Evolutionary conservation across 2,113 vertebrate species (phyloP).

Genomic region (Polyodon spathula): DNA sequence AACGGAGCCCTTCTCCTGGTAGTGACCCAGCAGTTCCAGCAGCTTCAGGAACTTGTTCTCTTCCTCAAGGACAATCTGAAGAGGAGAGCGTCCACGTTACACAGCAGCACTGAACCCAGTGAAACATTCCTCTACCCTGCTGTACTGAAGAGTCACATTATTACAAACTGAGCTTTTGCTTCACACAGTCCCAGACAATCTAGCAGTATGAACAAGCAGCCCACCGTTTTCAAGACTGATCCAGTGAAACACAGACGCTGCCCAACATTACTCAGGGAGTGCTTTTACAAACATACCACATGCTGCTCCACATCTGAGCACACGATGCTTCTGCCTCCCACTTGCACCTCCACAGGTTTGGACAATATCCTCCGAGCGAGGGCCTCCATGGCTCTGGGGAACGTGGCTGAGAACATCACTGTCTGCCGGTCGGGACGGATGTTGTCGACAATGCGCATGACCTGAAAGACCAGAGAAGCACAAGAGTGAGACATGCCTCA

Average conservation of each 20-base stretch:
- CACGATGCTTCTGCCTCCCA: slow-evolving; percentile 91
- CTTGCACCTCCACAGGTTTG: slow-evolving; percentile 92
- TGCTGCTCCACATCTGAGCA: slow-evolving; percentile 95
- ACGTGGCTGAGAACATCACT: slow-evolving; percentile 98
- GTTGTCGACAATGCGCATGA: slow-evolving; percentile 97
- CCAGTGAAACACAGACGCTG: not conserved
- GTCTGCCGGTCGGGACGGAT: slow-evolving; percentile 93
- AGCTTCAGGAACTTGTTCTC: slow-evolving; percentile 95
- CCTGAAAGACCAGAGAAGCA: slow-evolving; percentile 43
- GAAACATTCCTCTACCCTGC: too few species aligned
- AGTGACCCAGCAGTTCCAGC: slow-evolving; percentile 88
- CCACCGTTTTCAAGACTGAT: not conserved
- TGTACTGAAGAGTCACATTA: too few species aligned
- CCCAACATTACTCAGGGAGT: too few species aligned
- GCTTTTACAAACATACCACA: slow-evolving; percentile 70
- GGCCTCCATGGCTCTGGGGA: slow-evolving; percentile 95
- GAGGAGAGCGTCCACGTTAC: not conserved
- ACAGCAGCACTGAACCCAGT: too few species aligned
- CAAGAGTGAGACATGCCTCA: not conserved
- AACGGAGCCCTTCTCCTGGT: slow-evolving; percentile 92
- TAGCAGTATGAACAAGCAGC: not conserved
- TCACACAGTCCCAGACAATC: too few species aligned
- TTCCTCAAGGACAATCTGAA: slow-evolving; percentile 91
- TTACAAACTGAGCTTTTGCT: not conserved
- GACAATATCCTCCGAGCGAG: slow-evolving; percentile 84